Evolutionary conservation across 2,113 vertebrate species (phyloP).

Genomic region (Ictalurus furcatus): DNA sequence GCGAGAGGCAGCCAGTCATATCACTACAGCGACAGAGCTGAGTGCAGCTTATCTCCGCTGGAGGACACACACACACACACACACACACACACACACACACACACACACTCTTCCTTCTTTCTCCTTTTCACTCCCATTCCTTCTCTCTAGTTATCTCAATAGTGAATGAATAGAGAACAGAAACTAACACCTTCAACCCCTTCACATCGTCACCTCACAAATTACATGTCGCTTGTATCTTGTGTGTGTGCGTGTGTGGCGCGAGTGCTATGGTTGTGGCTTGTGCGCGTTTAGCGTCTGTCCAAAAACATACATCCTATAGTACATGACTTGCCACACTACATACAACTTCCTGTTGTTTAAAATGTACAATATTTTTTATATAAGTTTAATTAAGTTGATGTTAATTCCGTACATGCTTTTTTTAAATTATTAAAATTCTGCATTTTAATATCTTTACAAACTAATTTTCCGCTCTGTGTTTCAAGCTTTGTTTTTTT

Average conservation of each 20-base stretch:
- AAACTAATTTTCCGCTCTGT: too few species aligned
- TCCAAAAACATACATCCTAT: not conserved
- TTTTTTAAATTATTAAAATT: too few species aligned
- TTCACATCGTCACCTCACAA: not conserved
- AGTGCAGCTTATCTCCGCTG: slow-evolving; percentile 56
- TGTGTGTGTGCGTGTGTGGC: not conserved
- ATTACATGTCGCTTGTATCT: too few species aligned
- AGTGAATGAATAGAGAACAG: not conserved
- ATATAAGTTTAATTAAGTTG: too few species aligned
- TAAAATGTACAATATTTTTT: not conserved
- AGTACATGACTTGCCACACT: not conserved
- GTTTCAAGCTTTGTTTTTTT: too few species aligned
- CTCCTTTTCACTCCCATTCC: not conserved
- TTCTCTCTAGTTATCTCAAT: not conserved
- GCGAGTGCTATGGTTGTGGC: not conserved
- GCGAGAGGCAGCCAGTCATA: slow-evolving; percentile 53
- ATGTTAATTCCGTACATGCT: too few species aligned
- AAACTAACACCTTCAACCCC: not conserved
- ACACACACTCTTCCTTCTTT: too few species aligned
- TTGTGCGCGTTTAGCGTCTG: not conserved
- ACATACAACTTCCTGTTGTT: not conserved
- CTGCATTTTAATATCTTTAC: too few species aligned
- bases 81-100: too few species aligned
- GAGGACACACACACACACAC: slow-evolving; percentile 22
- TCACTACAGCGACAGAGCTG: slow-evolving; percentile 56